Evolutionary conservation across 2,888 invertebrate genomes (phyloP), one percentile per base, ranked within the genome.

Genomic region (Iselma pallidipennis): DNA sequence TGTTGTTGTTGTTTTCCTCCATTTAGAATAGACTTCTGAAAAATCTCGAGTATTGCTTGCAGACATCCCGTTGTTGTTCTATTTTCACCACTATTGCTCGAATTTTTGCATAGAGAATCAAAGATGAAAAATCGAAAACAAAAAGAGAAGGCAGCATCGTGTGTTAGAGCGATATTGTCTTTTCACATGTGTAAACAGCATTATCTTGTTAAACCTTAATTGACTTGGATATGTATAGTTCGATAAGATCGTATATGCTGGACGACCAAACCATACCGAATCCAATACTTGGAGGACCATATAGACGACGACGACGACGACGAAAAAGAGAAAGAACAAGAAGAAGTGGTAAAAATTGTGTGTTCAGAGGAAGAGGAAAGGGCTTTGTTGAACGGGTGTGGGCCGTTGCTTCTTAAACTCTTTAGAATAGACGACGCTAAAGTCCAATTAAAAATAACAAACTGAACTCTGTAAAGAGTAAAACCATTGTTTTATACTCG

Each of bases 161-260:
- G 16, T 37, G 37, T 16, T 37, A 2, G 37, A 54, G 58, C 55
- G 55, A 55, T 62, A 53, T 59, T 63, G 63, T 59, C 57, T 57
- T 62, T 59, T 63, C 57, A 57, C 63, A 63, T 57, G 59, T 63
- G 63, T 63, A 63, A 63, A 63, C 59, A 63, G 63, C 63, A 63
- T 63, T 63, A 63, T 63, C 63, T 63, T 63, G 63, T 63, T 63
- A 50, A 56, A 59, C 55, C 63, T 63, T 63, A 63, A 63, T 63
- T 63, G 63, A 59, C 63, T 63, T 52, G 63, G 63, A 63, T 63
- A 56, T 63, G 63, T 45, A 25, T 45, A 45, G 12, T 23, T 21
- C 45, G 61, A 62, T 62, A 62, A 55, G 45, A 62, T 62, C 62
- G 26, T 16, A 29, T 16, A 55, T 21, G 37, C 49, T 51, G 52